phyloP scores from a whole-genome alignment of 2,113 vertebrate species.

The Vombatus ursinus region DNA sequence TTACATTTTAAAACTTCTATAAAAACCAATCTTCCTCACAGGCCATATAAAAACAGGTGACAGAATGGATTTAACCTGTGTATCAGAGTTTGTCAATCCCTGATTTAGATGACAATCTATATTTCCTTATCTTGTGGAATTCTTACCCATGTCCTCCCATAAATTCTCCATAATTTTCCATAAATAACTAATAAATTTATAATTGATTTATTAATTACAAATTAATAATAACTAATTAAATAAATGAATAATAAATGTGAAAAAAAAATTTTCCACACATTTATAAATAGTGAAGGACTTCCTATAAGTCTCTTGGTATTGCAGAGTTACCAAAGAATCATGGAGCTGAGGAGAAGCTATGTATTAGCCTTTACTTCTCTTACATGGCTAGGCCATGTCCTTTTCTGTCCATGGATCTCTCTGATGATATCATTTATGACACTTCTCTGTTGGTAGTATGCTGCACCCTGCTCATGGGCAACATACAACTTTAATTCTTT shows the following conservation, averaged over 20 bases:
- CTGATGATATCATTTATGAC: background rate
- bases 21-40: background rate
- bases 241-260: background rate
- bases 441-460: background rate
- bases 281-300: background rate
- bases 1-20: background rate
- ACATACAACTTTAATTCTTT: background rate
- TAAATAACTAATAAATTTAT: background rate
- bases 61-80: accelerated
- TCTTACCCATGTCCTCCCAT: background rate
- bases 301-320: background rate
- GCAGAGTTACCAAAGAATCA: background rate
- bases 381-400: background rate
- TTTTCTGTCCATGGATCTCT: too few relatives aligned
- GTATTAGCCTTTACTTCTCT: background rate
- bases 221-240: background rate
- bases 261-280: background rate
- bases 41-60: background rate
- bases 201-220: background rate
- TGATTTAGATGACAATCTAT: background rate
- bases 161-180: background rate
- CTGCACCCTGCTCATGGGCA: background rate
- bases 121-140: background rate
- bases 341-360: background rate
- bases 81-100: accelerated